Base-by-base conservation (phyloP, 2,113 vertebrate genomes). In the Ictalurus furcatus region DNA sequence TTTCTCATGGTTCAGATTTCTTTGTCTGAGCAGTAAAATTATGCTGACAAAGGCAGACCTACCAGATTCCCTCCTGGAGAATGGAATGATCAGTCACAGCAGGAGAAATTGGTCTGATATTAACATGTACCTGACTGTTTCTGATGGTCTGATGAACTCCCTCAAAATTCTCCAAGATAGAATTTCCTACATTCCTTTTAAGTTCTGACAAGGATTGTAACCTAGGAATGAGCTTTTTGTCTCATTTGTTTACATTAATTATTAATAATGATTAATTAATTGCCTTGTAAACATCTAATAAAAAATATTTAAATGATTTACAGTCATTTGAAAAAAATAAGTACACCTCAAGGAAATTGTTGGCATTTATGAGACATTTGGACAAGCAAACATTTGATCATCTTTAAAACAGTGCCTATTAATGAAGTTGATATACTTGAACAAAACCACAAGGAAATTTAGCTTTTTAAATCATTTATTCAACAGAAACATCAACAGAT, bases 71-170 rank as follows among this genome's bases (percentile, higher is more conserved):
- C 85, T 88, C 69, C 83, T 71, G 63, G 69, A 90, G 74, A 89
- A 85, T 58, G 65, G 81, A 88, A 88, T 90, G 86, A 90, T 58
- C 13, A 63, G 83, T 82, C 87, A 73, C 85, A 92, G 80, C 91
- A 81, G 85, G 85, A 65, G 48, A 90, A 85, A 87, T 37, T 76
- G 37, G 73, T 44, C 37, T 76, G 73, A 44, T 48, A 25, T 86
- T 88, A 84, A 67, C 83, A 76, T 76, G 9, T 54, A n/a, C n/a
- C 67, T 30, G 67, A 69, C 71, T 80, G 73, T 61, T n/a, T 73
- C 59, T 76, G 84, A 82, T 69, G 63, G 25, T n/a, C 76, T 88
- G 84, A 88, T 88, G 67, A 48, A 76, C 87, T 88, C 34, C 34
- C 8, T 19, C 86, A 69, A 61, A 54, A 90, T 52, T 79, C 25